A percentile compares a stretch with the other conserved stretches of the same genome.
Evolutionary conservation across 2,113 vertebrate species (phyloP).

Genomic region (Chionodraco myersi): DNA sequence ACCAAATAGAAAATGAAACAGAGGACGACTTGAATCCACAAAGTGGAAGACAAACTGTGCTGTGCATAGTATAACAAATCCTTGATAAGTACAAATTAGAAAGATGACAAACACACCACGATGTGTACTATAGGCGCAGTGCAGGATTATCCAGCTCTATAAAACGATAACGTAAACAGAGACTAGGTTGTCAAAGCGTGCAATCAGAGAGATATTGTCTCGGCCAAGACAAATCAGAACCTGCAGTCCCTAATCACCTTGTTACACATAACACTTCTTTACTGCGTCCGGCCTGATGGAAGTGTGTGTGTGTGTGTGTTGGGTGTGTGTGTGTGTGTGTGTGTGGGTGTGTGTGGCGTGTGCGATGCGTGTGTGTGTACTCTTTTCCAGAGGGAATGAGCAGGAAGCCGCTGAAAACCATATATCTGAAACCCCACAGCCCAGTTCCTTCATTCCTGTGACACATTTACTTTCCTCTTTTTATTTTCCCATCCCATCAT

Average conservation of each 20-base stretch:
- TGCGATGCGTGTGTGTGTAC: slow-evolving; percentile 17
- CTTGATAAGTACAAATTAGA: background rate
- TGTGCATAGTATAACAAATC: background rate
- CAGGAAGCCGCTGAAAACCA: slow-evolving; percentile 63
- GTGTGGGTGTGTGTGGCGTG: too few relatives aligned
- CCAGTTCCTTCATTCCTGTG: slow-evolving; percentile 55
- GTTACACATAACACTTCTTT: background rate
- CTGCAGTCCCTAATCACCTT: slow-evolving; percentile 14
- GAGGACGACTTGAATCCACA: slow-evolving; percentile 2
- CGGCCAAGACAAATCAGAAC: slow-evolving; percentile 44
- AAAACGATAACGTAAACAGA: slow-evolving; percentile 52
- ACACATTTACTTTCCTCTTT: slow-evolving; percentile 74
- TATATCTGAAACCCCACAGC: slow-evolving; percentile 66
- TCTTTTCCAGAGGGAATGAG: slow-evolving; percentile 63
- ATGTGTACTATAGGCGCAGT: background rate
- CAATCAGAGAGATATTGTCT: slow-evolving; percentile 47
- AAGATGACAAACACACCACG: background rate
- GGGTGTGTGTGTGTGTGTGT: too few relatives aligned
- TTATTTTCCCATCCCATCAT: slow-evolving; percentile 44
- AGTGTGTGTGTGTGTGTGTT: background rate
- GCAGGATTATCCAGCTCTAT: slow-evolving; percentile 17
- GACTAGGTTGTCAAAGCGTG: slow-evolving; percentile 34
- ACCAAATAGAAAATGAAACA: slow-evolving; percentile 1
- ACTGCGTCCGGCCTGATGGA: slow-evolving; percentile 37
- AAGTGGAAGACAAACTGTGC: background rate